Evolutionary conservation across 2,888 invertebrate species (phyloP), one percentile per base, ranked within the genome.

Genomic region (Beris chalybata): DNA sequence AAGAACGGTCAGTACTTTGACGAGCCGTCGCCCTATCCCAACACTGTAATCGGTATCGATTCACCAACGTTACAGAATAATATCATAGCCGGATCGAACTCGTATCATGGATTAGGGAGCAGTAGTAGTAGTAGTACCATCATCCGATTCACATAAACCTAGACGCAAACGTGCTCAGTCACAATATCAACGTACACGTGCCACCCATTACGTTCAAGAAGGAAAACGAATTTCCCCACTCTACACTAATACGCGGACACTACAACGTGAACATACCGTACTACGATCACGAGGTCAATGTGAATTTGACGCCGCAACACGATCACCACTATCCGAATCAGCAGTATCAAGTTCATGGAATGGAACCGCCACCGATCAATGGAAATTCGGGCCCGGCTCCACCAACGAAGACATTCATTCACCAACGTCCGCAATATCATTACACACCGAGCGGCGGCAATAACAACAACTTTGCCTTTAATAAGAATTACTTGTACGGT

Each of bases 1-100:
- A 88, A 87, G 76, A 88, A 88, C 72, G 91, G 90, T 4, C 89
- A 91, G 75, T 90, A 90, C 73, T 87, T 91, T 69, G 89, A 90
- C 74, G 91, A 90, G 75, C 90, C 90, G 0, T 84, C 89, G 4
- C 90, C 90, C 0, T 90, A 90, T 75, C 88, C 89, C 2, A 87
- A 90, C 77, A 86, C 87, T 4, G 86, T 88, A 32, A n/a, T 85
- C 67, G 85, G 84, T 63, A 84, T 78, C n/a, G 83, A 82, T 71
- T 83, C 83, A 66, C 32, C 44, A 3, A 15, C 15, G 3, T 22
- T 3, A 22, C 22, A 22, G 3, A 22, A 22, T 22, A 22, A 22
- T 22, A 22, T 22, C 22, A 22, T 22, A 22, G 22, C 22, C 3
- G 22, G 22, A 22, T 22, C 22, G 22, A 3, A 22, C 22, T 2